Evolutionary conservation across 2,797 vertebrate species (phyloP).

Genomic region (Amniataba percoides): DNA sequence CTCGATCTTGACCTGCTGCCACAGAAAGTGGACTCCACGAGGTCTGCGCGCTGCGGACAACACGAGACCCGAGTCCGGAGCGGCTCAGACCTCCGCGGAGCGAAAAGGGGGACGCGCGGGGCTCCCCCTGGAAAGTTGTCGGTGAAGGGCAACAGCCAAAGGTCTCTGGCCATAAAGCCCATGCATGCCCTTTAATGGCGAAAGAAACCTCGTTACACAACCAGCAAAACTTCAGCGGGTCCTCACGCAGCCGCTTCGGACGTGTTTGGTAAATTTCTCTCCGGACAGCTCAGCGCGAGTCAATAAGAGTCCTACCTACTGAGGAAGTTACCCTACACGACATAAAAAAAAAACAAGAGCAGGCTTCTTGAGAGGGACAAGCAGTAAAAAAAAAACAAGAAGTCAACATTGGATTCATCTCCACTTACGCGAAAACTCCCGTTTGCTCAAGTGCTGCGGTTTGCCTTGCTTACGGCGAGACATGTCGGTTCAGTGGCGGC

Average conservation of each 20-base stretch:
- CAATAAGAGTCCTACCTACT: conserved; percentile 54
- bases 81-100: conserved; percentile 30
- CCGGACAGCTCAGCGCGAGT: too few species aligned
- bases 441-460: conserved; percentile 99
- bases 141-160: conserved; percentile 67
- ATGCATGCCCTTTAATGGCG: conserved; percentile 80
- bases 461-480: conserved; percentile 99
- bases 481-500: conserved; percentile 91
- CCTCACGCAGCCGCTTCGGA: too few species aligned
- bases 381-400: conserved; percentile 33
- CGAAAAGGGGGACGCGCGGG: too few species aligned
- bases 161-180: conserved; percentile 73
- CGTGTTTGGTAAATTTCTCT: too few species aligned
- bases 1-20: too few species aligned
- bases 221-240: too few species aligned
- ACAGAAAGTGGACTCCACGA: conserved; percentile 49
- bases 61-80: conserved; percentile 45
- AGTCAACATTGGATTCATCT: conserved; percentile 65
- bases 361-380: conserved; percentile 34
- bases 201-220: conserved; percentile 71
- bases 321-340: conserved; percentile 50
- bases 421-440: conserved; percentile 99
- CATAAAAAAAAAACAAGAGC: conserved; percentile 14
- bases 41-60: conserved; percentile 61
- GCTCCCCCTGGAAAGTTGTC: conserved; percentile 83